These are phyloP conservation scores for Eulithis testata DNA, from an alignment of 2,888 invertebrate genomes.

Conservation along the genomic window DNA sequence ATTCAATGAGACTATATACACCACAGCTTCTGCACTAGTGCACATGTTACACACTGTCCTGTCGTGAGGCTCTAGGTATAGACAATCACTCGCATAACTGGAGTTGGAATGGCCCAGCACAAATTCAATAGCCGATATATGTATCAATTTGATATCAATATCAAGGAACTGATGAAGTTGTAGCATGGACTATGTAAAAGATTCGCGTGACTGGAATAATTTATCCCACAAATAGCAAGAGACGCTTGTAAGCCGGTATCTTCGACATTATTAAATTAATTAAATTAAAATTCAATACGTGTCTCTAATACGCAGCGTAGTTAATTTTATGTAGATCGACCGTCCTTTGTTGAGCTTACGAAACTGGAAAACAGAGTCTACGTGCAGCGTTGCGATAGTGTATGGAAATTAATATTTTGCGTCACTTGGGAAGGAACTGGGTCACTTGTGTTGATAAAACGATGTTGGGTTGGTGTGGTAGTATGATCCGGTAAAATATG, in stretches of 20 bases:
- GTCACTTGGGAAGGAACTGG: constrained; percentile 11
- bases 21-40: constrained; percentile 30
- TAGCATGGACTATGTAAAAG: constrained; percentile 40
- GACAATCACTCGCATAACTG: constrained; percentile 50
- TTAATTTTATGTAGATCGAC: constrained; percentile 44
- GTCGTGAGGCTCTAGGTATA: constrained; percentile 43
- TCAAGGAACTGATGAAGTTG: constrained; percentile 19
- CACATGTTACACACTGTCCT: constrained; percentile 12
- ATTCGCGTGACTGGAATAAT: constrained; percentile 68
- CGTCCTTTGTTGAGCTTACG: constrained; percentile 37
- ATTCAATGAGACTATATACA: constrained; percentile 34
- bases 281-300: constrained; percentile 66
- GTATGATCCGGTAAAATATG: constrained; percentile 19
- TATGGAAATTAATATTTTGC: constrained; percentile 28
- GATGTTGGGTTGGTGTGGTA: constrained; percentile 11
- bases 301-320: constrained; percentile 45
- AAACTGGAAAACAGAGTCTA: constrained; percentile 20
- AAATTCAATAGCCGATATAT: constrained; percentile 2
- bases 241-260: constrained; percentile 60
- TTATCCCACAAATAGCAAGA: constrained; percentile 52
- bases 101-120: constrained; percentile 6
- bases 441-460: constrained; percentile 24
- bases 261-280: constrained; percentile 60
- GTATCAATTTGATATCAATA: constrained; percentile 21
- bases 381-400: constrained; percentile 20